Base-by-base conservation (phyloP, 2,113 vertebrate species). In the Cephalophus harveyi region DNA sequence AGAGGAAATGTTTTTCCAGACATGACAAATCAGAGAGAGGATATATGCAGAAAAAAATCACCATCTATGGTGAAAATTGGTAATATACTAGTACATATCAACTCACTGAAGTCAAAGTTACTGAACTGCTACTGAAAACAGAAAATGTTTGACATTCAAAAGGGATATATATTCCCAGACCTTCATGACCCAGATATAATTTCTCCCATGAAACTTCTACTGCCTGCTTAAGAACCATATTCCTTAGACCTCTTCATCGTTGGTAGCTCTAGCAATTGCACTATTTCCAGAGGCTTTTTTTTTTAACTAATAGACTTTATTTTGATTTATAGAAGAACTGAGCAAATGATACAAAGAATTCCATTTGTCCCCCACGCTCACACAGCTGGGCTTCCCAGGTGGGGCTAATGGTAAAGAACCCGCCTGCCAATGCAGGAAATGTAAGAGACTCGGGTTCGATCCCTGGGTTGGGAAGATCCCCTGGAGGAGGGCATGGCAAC, bases 21-120 rank as follows among this genome's bases (percentile, higher is more conserved):
- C 46, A 79, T 7, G 36, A 92, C 85, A 84, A 95, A 96, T 86
- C 16, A 92, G 57, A 54, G 43, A 76, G 81, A 71, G 12, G 46
- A 28, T 13, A 79, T 9, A 28, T 40, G 55, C 52, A 86, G 30
- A 57, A 93, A 95, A 93, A 93, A 89, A 9, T 28, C 52, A 67
- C 33, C 28, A 33, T 19, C 16, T 3, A 14, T 67, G 27, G 40
- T 50, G 21, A 96, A 92, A 71, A 36, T 40, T 67, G 89, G 2
- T 50, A 52, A 84, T 54, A 76, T 10, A 21, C 33, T 81, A 19
- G 2, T 28, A 82, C 23, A 17, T 62, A 48, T 36, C 16, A 36
- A 81, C 90, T 54, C 55, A 52, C n/a, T 43, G 28, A 91, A 79
- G 87, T 52, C 83, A 46, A 87, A 91, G 54, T 74, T 59, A 33